Percentiles rank a stretch among this genome's conserved stretches.
Conservation (phyloP, 2,888 invertebrate genomes). For the Tupiocoris notatus region DNA sequence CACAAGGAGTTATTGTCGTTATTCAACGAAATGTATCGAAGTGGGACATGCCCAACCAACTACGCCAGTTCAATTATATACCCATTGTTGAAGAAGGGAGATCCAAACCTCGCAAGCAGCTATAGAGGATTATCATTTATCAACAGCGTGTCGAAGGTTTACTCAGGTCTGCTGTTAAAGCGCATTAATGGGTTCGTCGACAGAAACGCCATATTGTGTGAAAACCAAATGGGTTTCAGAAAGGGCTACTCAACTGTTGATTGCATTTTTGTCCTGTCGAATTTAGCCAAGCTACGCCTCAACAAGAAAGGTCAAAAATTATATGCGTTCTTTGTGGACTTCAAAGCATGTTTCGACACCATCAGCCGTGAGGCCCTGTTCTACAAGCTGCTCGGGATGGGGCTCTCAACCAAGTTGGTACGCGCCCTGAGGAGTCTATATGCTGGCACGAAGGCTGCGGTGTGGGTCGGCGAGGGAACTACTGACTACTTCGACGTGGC, state of each 20-base stretch:
- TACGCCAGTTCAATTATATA: constrained; percentile 16
- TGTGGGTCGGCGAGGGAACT: constrained; percentile 5
- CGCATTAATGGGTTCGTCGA: constrained; percentile 37
- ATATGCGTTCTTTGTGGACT: constrained; percentile 17
- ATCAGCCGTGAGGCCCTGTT: constrained; percentile 11
- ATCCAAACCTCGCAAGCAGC: constrained; percentile 6
- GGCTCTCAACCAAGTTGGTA: neutral
- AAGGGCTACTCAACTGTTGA: constrained; percentile 20
- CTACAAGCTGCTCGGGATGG: constrained; percentile 1
- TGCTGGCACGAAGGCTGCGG: neutral
- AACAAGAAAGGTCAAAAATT: constrained; percentile 3
- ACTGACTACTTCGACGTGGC: constrained; percentile 8
- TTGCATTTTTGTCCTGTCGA: neutral
- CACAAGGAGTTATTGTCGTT: neutral
- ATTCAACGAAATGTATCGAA: neutral
- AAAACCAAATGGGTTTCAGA: constrained; percentile 42
- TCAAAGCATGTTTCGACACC: constrained; percentile 7
- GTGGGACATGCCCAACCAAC: neutral
- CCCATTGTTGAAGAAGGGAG: constrained; percentile 17
- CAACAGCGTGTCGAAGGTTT: constrained; percentile 27
- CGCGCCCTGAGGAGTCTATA: constrained; percentile 6
- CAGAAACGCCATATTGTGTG: constrained; percentile 37
- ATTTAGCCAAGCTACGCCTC: neutral
- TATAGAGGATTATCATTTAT: constrained; percentile 40
- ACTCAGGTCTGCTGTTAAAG: constrained; percentile 10